Percentiles rank a stretch among this genome's conserved stretches.
Evolutionary conservation across 2,888 invertebrate species (phyloP).

Genomic region (Spodoptera littoralis): DNA sequence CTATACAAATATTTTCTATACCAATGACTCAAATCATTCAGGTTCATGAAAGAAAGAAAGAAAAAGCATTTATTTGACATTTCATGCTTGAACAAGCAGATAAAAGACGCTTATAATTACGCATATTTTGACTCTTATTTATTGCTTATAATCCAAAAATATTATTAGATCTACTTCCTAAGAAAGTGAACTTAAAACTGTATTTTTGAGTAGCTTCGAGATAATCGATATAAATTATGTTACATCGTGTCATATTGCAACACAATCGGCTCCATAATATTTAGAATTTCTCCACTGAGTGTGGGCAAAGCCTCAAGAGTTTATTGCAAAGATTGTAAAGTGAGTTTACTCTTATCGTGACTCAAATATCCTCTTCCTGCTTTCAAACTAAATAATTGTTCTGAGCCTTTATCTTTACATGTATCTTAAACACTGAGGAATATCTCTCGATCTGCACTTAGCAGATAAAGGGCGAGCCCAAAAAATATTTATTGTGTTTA

Average conservation of each 20-base stretch:
- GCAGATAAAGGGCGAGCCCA: constrained; percentile 74
- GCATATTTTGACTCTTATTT: too few relatives aligned
- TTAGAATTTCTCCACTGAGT: constrained; percentile 6
- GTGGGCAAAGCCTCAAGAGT: neutral
- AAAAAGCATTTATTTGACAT: too few relatives aligned
- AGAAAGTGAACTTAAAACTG: too few relatives aligned
- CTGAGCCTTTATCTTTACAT: constrained; percentile 61
- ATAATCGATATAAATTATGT: too few relatives aligned
- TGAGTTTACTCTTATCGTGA: constrained; percentile 56
- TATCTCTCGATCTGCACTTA: constrained; percentile 74
- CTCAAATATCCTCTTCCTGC: constrained; percentile 60
- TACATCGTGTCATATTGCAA: neutral
- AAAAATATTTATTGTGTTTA: constrained; percentile 88
- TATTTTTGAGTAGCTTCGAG: too few relatives aligned
- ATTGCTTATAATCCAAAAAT: too few relatives aligned
- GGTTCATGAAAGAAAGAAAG: too few relatives aligned
- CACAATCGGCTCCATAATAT: constrained; percentile 1
- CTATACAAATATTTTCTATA: too few relatives aligned
- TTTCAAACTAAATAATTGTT: constrained; percentile 53
- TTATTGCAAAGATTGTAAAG: constrained; percentile 25
- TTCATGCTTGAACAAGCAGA: too few relatives aligned
- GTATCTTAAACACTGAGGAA: constrained; percentile 67
- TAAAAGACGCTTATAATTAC: too few relatives aligned
- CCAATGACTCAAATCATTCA: too few relatives aligned
- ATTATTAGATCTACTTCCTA: too few relatives aligned